Evolutionary conservation across 2,888 invertebrate species (phyloP).

Genomic region (Notocelia uddmanniana): DNA sequence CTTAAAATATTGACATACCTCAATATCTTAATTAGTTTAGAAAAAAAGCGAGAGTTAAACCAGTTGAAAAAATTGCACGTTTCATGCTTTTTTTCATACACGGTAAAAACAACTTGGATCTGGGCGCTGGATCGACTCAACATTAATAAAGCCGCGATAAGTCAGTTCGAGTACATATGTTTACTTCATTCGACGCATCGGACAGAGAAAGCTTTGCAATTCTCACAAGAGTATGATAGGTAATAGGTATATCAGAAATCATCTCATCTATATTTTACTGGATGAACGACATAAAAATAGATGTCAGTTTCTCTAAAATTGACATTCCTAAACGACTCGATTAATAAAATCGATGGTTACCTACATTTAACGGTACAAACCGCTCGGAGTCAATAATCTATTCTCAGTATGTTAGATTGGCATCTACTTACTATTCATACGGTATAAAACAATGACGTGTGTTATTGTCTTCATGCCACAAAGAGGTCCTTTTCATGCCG

Average conservation of each 20-base stretch:
- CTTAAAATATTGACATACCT: neutral
- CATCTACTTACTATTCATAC: constrained; percentile 47
- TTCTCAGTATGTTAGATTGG: constrained; percentile 39
- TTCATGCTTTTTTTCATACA: constrained; percentile 39
- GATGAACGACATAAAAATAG: neutral
- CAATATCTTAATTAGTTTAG: constrained; percentile 19
- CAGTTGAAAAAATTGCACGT: constrained; percentile 27
- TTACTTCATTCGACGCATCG: constrained; percentile 46
- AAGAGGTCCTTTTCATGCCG: constrained; percentile 74
- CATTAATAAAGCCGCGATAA: constrained; percentile 48
- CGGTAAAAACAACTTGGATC: constrained; percentile 33
- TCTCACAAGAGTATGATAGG: constrained; percentile 55
- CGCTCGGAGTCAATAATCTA: constrained; percentile 35
- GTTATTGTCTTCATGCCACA: constrained; percentile 77
- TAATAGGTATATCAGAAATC: constrained; percentile 56
- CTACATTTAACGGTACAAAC: constrained; percentile 30
- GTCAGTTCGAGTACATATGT: constrained; percentile 33
- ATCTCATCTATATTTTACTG: constrained; percentile 49
- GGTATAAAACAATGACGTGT: constrained; percentile 61
- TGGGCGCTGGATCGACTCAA: constrained; percentile 31
- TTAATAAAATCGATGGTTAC: constrained; percentile 38
- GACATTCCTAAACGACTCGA: constrained; percentile 19
- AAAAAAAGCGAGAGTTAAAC: constrained; percentile 14
- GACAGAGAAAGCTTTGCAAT: constrained; percentile 44
- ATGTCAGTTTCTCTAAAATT: constrained; percentile 37